Percentiles rank a stretch among this genome's conserved stretches.
Evolutionary conservation across 1,140 invertebrate genomes (phyloP).

Genomic region (Cydia splendana): DNA sequence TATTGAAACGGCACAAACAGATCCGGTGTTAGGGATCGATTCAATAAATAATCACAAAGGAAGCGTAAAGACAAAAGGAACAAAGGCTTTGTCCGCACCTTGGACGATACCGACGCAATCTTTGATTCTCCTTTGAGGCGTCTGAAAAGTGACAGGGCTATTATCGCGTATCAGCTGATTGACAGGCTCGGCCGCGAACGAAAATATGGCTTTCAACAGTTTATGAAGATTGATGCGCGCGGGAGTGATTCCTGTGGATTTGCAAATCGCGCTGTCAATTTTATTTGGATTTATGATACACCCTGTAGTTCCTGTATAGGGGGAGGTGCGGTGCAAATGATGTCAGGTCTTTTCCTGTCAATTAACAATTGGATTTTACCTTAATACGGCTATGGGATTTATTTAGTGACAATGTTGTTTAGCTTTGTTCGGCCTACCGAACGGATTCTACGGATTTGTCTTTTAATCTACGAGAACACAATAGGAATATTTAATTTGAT

Average conservation of each 20-base stretch:
- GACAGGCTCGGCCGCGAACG: slow-evolving; percentile 45
- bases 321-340: background rate
- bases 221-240: slow-evolving; percentile 59
- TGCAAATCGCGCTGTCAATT: slow-evolving; percentile 43
- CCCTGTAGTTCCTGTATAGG: slow-evolving; percentile 1
- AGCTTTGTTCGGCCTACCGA: too few relatives aligned
- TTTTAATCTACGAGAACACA: too few relatives aligned
- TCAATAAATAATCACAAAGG: slow-evolving; percentile 40
- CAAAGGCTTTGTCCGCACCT: slow-evolving; percentile 37
- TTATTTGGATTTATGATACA: slow-evolving; percentile 32
- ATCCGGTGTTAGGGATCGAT: slow-evolving; percentile 34
- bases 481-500: too few relatives aligned
- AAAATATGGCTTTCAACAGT: slow-evolving; percentile 48
- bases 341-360: background rate
- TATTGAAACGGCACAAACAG: slow-evolving; percentile 33
- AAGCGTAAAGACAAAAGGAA: slow-evolving; percentile 36
- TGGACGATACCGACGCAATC: slow-evolving; percentile 34
- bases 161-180: slow-evolving; percentile 46
- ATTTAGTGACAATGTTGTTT: background rate
- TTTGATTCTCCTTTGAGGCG: slow-evolving; percentile 28
- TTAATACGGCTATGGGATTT: background rate
- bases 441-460: too few relatives aligned
- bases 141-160: slow-evolving; percentile 11
- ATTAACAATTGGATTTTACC: slow-evolving; percentile 10
- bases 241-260: slow-evolving; percentile 44